Conservation (phyloP, 2,888 invertebrate species). For the Venusia cambrica region DNA sequence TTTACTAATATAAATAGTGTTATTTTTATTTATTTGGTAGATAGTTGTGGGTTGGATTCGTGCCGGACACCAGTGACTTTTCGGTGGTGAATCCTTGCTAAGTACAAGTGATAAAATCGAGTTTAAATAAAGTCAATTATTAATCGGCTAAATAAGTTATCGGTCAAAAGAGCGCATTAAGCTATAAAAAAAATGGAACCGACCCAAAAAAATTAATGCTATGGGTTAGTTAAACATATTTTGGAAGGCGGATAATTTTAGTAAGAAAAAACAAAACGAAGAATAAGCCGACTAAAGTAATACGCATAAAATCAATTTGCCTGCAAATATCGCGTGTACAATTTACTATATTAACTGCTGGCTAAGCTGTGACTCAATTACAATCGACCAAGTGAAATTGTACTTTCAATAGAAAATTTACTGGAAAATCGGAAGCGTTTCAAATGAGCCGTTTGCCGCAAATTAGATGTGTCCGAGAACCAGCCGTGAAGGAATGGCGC, state of each 20-base stretch:
- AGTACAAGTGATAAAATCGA: too few relatives aligned
- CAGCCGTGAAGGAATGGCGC: conserved; percentile 17
- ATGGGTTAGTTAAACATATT: too few relatives aligned
- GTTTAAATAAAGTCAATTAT: too few relatives aligned
- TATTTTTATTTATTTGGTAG: too few relatives aligned
- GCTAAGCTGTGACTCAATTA: conserved; percentile 24
- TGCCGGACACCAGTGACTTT: too few relatives aligned
- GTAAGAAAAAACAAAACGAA: conserved; percentile 7
- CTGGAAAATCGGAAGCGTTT: conserved; percentile 57
- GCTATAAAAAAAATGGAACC: too few relatives aligned
- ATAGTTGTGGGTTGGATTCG: too few relatives aligned
- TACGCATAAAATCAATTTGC: conserved; percentile 12
- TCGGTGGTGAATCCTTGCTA: too few relatives aligned
- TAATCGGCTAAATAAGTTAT: too few relatives aligned
- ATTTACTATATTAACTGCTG: conserved; percentile 8
- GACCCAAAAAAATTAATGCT: too few relatives aligned
- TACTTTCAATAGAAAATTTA: conserved; percentile 58
- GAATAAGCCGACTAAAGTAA: conserved; percentile 1
- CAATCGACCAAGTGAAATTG: conserved; percentile 49
- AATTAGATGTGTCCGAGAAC: conserved; percentile 37
- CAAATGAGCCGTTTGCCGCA: conserved; percentile 36
- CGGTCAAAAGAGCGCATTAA: too few relatives aligned
- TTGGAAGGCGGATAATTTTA: background rate
- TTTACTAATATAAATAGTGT: too few relatives aligned
- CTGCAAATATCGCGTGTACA: conserved; percentile 13